Base-by-base conservation (phyloP, 2,113 vertebrate genomes). In the Elachura formosa region DNA sequence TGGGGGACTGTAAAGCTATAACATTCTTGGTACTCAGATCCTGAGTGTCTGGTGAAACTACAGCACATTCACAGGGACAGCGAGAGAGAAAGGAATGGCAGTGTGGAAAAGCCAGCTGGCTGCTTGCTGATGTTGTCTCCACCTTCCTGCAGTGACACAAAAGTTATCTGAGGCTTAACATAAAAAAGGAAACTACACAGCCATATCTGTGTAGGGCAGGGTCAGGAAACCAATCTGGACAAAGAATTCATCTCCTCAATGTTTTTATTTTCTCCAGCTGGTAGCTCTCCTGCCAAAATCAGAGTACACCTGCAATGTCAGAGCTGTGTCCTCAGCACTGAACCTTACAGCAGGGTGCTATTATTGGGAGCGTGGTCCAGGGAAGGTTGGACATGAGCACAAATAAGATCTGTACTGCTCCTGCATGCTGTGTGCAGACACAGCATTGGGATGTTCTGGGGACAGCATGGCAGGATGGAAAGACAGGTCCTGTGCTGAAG, bases 41-140 rank as follows among this genome's bases (percentile, higher is more conserved):
- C 38, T 46, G 22, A 0, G 0, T 25, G 22, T 33, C 64, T 43
- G 19, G 33, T 34, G 68, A 81, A 73, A 36, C 28, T 54, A 14
- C 11, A 17, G 18, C 15, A 48, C 0, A 0, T 51, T 63, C 58
- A 36, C 5, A n/a, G 11, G 36, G 9, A 25, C 5, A 11, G 28
- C 33, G 61, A 41, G 41, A 72, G 15, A 45, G 46, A 71, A 86
- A 62, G 38, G 25, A 85, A 17, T 2, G 3, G 54, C 59, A 71
- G 38, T 0, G 0, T 38, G n/a, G 38, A 80, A 84, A 80, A 76
- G 11, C 23, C 67, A 90, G 11, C 41, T 69, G 34, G 21, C 61
- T 71, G 31, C 41, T 85, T 1, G 0, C 31, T 61, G 64, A 14
- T 10, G 1, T 36, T 77, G 68, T 66, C n/a, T n/a, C n/a, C 73